Evolutionary conservation across 1,140 invertebrate genomes (phyloP), one percentile per base, ranked within the genome.

Genomic region (Gonioctena quinquepunctata): DNA sequence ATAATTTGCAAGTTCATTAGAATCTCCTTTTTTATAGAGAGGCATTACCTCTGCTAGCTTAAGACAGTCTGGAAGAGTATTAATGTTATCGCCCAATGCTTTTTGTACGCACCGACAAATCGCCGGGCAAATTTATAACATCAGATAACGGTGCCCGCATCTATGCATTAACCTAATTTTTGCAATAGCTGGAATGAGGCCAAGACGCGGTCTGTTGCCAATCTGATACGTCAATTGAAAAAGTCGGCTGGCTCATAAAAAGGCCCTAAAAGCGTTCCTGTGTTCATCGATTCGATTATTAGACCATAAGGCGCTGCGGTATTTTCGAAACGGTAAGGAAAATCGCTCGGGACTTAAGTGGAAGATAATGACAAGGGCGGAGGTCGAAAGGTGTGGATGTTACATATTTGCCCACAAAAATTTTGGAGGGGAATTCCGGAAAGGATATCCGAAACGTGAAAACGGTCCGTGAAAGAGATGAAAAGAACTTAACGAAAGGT

Each of bases 211-310:
- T 42, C 33, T 42, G 33, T 42, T 42, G 33, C 33, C 33, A 42
- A 42, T 42, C 33, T 42, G 33, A 42, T 42, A 42, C 33, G 33
- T 42, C 33, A 42, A 42, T 42, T 42, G 3, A 2, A 11, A 42
- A 42, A 42, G 33, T 42, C 16, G 11, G 33, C 16, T 42, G 11
- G 11, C 33, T 42, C 33, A 42, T 42, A 42, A 42, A 42, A 42
- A 42, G 0, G 13, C 33, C 33, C 52, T 54, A 54, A 54, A 54
- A 54, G 52, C 52, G 18, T 54, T 54, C 52, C 22, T 54, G 52
- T 54, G 52, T 54, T 54, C 52, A 54, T 54, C 22, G 52, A 54
- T 54, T 54, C 52, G 18, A 3, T 54, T 54, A 54, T 54, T 54
- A 54, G 52, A 54, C 6, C 52, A 54, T 23, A 23, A 54, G 52